A percentile compares a stretch with the other conserved stretches of the same genome.
These are phyloP conservation scores for Vandiemenella viatica DNA, from an alignment of 2,888 invertebrate species.

Conservation along the genomic window DNA sequence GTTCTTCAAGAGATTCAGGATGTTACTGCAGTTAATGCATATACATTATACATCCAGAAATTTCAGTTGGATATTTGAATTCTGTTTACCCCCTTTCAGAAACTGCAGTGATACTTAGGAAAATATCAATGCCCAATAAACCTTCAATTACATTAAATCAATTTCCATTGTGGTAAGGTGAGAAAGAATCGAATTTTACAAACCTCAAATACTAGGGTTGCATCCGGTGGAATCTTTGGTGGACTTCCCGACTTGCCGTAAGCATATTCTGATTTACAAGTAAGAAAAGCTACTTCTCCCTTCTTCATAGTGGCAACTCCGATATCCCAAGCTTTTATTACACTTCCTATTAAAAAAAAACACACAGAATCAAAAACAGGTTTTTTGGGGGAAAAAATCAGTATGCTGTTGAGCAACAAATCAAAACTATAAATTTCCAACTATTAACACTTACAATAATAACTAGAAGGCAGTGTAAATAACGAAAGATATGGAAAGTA, in stretches of 20 bases:
- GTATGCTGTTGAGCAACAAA: not conserved
- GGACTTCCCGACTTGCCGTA: constrained; percentile 73
- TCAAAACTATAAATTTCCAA: not conserved
- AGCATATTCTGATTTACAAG: constrained; percentile 78
- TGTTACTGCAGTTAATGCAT: too few relatives aligned
- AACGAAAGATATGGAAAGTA: not conserved
- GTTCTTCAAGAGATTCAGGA: too few relatives aligned
- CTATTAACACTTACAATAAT: not conserved
- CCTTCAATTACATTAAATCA: too few relatives aligned
- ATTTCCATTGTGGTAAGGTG: too few relatives aligned
- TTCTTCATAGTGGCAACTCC: constrained; percentile 88
- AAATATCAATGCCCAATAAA: too few relatives aligned
- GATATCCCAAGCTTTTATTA: constrained; percentile 90
- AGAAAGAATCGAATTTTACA: too few relatives aligned
- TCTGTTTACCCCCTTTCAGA: too few relatives aligned
- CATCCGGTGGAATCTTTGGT: constrained; percentile 75
- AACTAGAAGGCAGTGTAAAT: not conserved
- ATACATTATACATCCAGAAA: too few relatives aligned
- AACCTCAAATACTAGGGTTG: constrained; percentile 81
- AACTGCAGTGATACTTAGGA: too few relatives aligned
- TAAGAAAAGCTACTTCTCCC: constrained; percentile 69
- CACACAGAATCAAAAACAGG: not conserved
- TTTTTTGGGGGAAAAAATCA: too few relatives aligned
- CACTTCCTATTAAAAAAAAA: constrained; percentile 40
- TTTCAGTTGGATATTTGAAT: too few relatives aligned